These are phyloP conservation scores for Xyrauchen texanus DNA, from an alignment of 2,113 vertebrate species.

Conservation along the genomic window DNA sequence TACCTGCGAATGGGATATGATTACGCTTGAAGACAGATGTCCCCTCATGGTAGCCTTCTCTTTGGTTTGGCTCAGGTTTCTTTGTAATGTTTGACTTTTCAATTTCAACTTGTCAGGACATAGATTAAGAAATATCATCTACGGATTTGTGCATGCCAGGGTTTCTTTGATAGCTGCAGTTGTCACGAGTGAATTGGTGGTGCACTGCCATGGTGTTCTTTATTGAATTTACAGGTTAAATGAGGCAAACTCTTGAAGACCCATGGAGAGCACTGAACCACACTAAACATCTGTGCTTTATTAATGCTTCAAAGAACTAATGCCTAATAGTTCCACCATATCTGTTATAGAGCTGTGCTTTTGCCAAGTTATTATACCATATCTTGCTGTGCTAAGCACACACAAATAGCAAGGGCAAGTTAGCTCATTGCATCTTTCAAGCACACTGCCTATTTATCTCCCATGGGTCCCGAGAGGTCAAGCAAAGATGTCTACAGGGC, in stretches of 20 bases:
- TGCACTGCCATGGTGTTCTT: slow-evolving; percentile 5
- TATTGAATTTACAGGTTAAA: slow-evolving; percentile 46
- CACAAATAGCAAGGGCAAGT: slow-evolving; percentile 43
- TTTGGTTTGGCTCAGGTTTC: slow-evolving; percentile 27
- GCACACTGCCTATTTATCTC: slow-evolving; percentile 22
- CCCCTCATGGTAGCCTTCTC: slow-evolving; percentile 21
- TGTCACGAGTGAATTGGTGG: not conserved
- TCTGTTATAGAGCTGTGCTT: slow-evolving; percentile 18
- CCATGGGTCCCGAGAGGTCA: slow-evolving; percentile 45
- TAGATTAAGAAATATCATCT: slow-evolving; percentile 23
- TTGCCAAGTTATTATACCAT: slow-evolving; percentile 52
- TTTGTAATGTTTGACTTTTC: slow-evolving; percentile 33
- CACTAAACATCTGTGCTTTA: slow-evolving; percentile 51
- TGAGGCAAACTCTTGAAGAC: not conserved
- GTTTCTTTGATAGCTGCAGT: not conserved
- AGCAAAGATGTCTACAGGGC: slow-evolving; percentile 53
- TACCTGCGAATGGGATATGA: slow-evolving; percentile 28
- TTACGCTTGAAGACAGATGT: slow-evolving; percentile 34
- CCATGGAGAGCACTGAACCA: not conserved
- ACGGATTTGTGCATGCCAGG: not conserved
- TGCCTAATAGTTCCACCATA: no score
- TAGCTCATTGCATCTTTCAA: slow-evolving; percentile 26
- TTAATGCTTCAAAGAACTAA: slow-evolving; percentile 16
- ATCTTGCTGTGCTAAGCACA: slow-evolving; percentile 47
- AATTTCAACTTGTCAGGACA: slow-evolving; percentile 7